Evolutionary conservation across 2,797 vertebrate species (phyloP).

Genomic region (Naso thynnoides): DNA sequence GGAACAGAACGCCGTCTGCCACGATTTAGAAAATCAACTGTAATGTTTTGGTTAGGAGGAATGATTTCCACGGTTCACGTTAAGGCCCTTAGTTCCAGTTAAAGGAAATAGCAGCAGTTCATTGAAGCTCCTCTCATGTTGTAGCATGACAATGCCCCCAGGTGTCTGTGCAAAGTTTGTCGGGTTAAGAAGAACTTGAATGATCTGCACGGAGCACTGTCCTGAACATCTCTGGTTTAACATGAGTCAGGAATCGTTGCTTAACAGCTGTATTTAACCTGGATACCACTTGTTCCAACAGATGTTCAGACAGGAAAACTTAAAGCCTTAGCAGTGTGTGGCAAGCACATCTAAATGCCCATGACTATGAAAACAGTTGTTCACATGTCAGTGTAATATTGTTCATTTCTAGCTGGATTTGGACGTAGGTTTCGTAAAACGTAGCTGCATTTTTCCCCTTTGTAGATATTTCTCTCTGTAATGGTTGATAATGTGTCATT

Average conservation of each 20-base stretch:
- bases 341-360: neutral
- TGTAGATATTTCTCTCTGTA: neutral
- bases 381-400: neutral
- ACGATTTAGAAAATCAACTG: too few relatives aligned
- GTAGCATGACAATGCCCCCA: neutral
- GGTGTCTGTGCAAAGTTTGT: neutral
- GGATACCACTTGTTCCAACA: neutral
- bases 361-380: neutral
- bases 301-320: neutral
- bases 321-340: neutral
- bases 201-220: neutral
- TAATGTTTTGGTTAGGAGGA: neutral
- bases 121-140: neutral
- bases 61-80: neutral
- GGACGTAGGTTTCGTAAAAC: neutral
- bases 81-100: neutral
- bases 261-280: neutral
- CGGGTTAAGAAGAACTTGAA: neutral
- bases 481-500: constrained; percentile 41
- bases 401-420: neutral
- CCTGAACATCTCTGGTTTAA: neutral
- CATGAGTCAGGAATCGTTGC: neutral
- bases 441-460: neutral
- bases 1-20: neutral
- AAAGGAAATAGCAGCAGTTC: neutral